phyloP scores from a whole-genome alignment of 2,888 invertebrate genomes.

The Lottia gigantea region DNA sequence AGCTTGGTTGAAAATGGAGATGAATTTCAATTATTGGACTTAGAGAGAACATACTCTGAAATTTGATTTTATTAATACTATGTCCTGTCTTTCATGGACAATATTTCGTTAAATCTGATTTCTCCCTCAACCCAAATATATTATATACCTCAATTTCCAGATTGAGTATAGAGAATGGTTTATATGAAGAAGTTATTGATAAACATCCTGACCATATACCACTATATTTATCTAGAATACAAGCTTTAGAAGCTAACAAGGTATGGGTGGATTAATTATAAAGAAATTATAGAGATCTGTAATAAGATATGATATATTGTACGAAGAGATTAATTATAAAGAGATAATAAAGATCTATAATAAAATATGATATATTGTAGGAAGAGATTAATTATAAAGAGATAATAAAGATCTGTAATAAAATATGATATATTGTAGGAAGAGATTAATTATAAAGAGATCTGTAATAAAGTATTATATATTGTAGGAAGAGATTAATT shows the following conservation, averaged over 20 bases:
- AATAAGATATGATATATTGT: no score
- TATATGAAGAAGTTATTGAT: conserved; percentile 79
- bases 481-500: conserved; percentile 43
- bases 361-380: conserved; percentile 70
- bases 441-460: conserved; percentile 24
- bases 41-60: no score
- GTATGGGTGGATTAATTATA: conserved; percentile 31
- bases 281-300: no score
- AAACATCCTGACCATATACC: conserved; percentile 80
- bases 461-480: conserved; percentile 11
- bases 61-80: no score
- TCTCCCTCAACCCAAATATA: no score
- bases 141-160: conserved; percentile 33
- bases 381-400: conserved; percentile 50
- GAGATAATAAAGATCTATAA: conserved; percentile 75
- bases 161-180: conserved; percentile 59
- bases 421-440: conserved; percentile 74
- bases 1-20: no score
- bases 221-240: conserved; percentile 82
- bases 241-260: conserved; percentile 76
- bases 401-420: conserved; percentile 75
- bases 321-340: conserved; percentile 18
- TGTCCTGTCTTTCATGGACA: no score
- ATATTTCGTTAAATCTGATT: no score
- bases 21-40: no score